Evolutionary conservation across 2,888 invertebrate species (phyloP), one percentile per base, ranked within the genome.

Genomic region (Panopea generosa): DNA sequence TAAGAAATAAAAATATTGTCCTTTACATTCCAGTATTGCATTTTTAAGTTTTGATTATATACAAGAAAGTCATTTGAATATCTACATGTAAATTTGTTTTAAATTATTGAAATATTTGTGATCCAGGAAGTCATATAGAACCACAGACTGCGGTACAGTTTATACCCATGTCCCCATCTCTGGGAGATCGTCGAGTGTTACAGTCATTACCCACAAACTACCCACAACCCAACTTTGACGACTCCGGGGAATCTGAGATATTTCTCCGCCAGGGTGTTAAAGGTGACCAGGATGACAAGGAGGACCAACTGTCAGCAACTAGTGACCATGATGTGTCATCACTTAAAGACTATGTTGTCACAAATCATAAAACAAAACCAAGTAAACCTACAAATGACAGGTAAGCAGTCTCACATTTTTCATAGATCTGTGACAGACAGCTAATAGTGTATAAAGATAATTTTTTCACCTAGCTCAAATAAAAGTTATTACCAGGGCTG

Each of bases 161-260:
- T 7, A 57, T 81, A 49, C 81, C 81, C 2, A 77, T 81, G 81
- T 77, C 76, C 14, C 74, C 70, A 52, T 70, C 68, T 26, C 68
- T 43, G 40, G 62, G 47, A 9, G 49, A 61, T 40, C 60, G 81
- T 11, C 20, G 27, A 20, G 60, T 75, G 2, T 49, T 83, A 49
- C 71, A 81, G 40, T 66, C 66, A 14, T 18, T 77, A 26, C 60
- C 74, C 43, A 56, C 77, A 70, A 78, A 75, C 29, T 66, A 69
- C 27, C 83, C 86, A 0, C 87, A 86, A 56, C 87, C 86, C 16
- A 82, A 86, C 72, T 87, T 87, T 72, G 84, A 85, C 45, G 85
- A 84, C 47, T 77, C 82, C 2, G 78, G 59, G 16, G 75, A 68
- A 7, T 71, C 76, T 0, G 80, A 82, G 3, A 27, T 47, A 16